phyloP scores from a whole-genome alignment of 2,113 vertebrate species.

The Dryoscopus gambensis region DNA sequence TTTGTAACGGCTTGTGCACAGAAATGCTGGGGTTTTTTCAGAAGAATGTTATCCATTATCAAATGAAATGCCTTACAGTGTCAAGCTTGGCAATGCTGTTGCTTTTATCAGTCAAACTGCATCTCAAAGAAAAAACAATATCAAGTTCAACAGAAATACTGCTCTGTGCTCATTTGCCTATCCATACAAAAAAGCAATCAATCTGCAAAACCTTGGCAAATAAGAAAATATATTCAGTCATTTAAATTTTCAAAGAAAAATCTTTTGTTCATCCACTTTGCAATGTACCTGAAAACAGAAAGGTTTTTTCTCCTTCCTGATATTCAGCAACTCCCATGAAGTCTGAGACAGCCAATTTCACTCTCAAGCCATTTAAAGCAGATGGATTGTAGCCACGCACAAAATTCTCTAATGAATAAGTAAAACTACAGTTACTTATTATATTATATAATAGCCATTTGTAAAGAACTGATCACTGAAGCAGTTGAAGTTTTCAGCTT shows the following conservation, averaged over 20 bases:
- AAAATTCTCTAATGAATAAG: slow-evolving; percentile 64
- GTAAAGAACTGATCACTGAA: slow-evolving; percentile 63
- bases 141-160: neutral
- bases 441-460: slow-evolving; percentile 70
- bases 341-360: slow-evolving; percentile 67
- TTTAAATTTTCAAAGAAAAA: slow-evolving; percentile 45
- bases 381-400: slow-evolving; percentile 67
- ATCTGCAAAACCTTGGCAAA: slow-evolving; percentile 27
- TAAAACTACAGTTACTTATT: slow-evolving; percentile 68
- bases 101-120: slow-evolving; percentile 17
- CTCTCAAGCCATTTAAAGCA: slow-evolving; percentile 65
- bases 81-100: neutral
- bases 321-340: slow-evolving; percentile 38
- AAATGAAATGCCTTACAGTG: neutral
- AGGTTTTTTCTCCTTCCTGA: slow-evolving; percentile 35
- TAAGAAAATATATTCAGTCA: slow-evolving; percentile 45
- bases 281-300: slow-evolving; percentile 56
- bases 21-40: neutral
- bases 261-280: slow-evolving; percentile 8
- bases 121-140: neutral
- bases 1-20: neutral
- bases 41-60: neutral
- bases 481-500: slow-evolving; percentile 36
- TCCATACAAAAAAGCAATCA: slow-evolving; percentile 39
- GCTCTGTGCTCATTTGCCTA: slow-evolving; percentile 29